These are phyloP conservation scores for Tachina lurida DNA, from an alignment of 2,888 invertebrate genomes.

Conservation along the genomic window DNA sequence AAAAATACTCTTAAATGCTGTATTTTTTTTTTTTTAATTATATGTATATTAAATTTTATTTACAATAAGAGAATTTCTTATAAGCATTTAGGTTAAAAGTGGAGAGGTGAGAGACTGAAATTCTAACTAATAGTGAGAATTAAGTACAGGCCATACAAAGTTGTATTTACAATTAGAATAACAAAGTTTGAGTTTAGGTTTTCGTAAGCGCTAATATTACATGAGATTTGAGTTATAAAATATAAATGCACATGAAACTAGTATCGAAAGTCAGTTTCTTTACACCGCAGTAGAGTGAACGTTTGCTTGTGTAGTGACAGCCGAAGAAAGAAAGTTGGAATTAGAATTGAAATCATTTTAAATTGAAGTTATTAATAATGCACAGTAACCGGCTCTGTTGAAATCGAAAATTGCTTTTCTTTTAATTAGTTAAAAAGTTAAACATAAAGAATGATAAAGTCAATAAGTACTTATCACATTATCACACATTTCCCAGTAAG, in stretches of 20 bases:
- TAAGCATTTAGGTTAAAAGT: not conserved
- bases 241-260: constrained; percentile 69
- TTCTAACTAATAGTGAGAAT: constrained; percentile 34
- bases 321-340: constrained; percentile 53
- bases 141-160: not conserved
- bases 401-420: constrained; percentile 60
- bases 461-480: constrained; percentile 38
- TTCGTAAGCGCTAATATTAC: constrained; percentile 52
- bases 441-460: constrained; percentile 37
- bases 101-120: constrained; percentile 10
- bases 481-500: constrained; percentile 45
- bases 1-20: constrained; percentile 59
- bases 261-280: constrained; percentile 48
- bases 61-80: constrained; percentile 44
- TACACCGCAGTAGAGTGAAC: constrained; percentile 44
- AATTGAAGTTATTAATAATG: constrained; percentile 73
- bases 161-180: constrained; percentile 63
- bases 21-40: constrained; percentile 43
- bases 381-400: constrained; percentile 78
- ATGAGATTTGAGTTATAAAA: constrained; percentile 63
- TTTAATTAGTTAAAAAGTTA: constrained; percentile 22
- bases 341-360: constrained; percentile 29
- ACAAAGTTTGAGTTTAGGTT: constrained; percentile 58
- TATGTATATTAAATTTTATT: constrained; percentile 2
- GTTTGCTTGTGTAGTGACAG: constrained; percentile 4